Evolutionary conservation across 2,888 invertebrate species (phyloP).

Genomic region (Volucella bombylans): DNA sequence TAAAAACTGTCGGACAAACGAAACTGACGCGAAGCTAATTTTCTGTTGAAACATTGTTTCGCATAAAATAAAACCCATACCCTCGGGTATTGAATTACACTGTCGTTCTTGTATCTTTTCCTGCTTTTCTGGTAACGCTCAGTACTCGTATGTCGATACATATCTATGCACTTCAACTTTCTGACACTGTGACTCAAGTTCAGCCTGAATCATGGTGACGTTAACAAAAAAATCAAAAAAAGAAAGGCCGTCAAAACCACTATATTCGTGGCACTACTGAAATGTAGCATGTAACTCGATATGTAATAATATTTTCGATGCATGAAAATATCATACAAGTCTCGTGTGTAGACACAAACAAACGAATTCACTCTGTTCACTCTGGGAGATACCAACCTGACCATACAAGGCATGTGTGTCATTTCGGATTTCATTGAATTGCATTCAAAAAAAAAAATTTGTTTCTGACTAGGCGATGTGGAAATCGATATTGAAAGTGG

Average conservation of each 20-base stretch:
- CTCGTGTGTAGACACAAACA: conserved; percentile 12
- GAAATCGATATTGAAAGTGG: conserved; percentile 12
- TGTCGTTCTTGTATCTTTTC: not conserved
- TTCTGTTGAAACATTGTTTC: no score
- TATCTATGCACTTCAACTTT: conserved; percentile 40
- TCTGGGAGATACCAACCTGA: conserved; percentile 23
- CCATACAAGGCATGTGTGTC: conserved; percentile 61
- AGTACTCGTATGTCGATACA: not conserved
- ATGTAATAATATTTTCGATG: not conserved
- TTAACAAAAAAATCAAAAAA: conserved; percentile 33
- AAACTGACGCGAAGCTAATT: no score
- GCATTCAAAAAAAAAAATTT: conserved; percentile 21
- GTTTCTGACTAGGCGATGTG: not conserved
- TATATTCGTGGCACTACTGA: conserved; percentile 7
- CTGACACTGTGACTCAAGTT: conserved; percentile 22
- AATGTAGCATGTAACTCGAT: conserved; percentile 33
- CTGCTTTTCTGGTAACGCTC: not conserved
- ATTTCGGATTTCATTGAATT: conserved; percentile 56
- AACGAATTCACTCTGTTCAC: conserved; percentile 1
- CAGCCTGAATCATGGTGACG: conserved; percentile 42
- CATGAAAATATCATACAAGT: no score
- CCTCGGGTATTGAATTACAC: conserved; percentile 2
- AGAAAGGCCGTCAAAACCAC: conserved; percentile 44
- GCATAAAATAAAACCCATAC: no score
- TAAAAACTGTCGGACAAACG: no score